Base-by-base conservation (phyloP, 2,797 vertebrate genomes). In the Hippocampus kuda region DNA sequence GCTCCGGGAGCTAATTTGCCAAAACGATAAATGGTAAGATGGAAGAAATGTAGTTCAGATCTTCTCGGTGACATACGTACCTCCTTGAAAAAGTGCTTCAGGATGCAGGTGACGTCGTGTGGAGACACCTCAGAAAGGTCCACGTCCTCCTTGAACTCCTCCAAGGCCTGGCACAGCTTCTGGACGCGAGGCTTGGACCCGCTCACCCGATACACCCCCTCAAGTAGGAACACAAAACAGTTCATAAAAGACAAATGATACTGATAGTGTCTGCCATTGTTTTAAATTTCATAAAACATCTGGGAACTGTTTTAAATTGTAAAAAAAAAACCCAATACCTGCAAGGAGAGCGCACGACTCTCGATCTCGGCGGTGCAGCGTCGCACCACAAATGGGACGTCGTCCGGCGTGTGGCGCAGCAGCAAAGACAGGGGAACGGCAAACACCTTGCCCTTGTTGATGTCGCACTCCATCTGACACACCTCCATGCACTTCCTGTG, bases 11-110 rank as follows among this genome's bases (percentile, higher is more conserved):
- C 96, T 98, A 27, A n/a, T 16, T 2, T 24, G 26, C 72, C 15
- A 62, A 74, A n/a, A 77, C 41, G 67, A 12, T 46, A 34, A 4
- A 26, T 13, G 8, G 6, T 20, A 16, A 9, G 5, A 49, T 38
- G 34, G 34, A 38, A 38, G 34, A 38, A 38, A 38, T 38, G 34
- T 38, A 1, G 7, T 38, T 38, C 34, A 38, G 22, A 24, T 66
- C 9, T 22, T 8, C 20, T 61, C 4, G 26, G 5, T n/a, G 0
- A 41, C 2, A 15, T 51, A 34, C 5, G 34, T 34, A 97, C 95
- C 88, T 95, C 93, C 77, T 96, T 96, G 65, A 98, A 92, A 85
- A 96, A 98, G 69, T 95, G 91, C 85, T 98, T 98, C 26, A 98
- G 92, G 67, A 94, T 89, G 0, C 93, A 92, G 0, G 93, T 92